A percentile compares a stretch with the other conserved stretches of the same genome.
These are phyloP conservation scores for Sternotherus odoratus DNA, from an alignment of 2,797 vertebrate genomes.

Conservation along the genomic window DNA sequence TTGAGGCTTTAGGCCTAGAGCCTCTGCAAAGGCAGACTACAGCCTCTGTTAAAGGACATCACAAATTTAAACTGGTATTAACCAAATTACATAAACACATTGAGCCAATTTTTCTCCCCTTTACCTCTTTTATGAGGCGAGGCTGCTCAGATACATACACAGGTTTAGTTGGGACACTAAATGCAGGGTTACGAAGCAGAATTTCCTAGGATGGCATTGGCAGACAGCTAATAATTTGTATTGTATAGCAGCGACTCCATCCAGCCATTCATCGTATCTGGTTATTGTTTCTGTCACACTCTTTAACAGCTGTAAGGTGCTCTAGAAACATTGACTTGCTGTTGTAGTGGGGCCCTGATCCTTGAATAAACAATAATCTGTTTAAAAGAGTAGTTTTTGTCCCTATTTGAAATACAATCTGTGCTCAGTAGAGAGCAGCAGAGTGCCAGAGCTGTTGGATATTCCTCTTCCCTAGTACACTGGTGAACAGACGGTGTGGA, in stretches of 20 bases:
- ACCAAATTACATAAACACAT: neutral
- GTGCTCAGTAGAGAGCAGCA: slow-evolving; percentile 64
- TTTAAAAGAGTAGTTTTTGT: neutral
- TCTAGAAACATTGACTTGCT: accelerated
- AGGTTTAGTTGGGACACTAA: neutral
- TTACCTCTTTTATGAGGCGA: neutral
- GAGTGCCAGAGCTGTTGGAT: neutral
- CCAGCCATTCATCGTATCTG: accelerated
- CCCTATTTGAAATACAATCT: accelerated
- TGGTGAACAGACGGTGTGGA: neutral
- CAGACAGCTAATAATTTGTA: neutral
- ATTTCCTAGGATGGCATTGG: neutral
- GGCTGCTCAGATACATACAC: slow-evolving; percentile 1
- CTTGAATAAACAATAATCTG: accelerated
- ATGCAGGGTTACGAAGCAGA: neutral
- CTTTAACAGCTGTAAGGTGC: neutral
- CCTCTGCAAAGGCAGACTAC: neutral
- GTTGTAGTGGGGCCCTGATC: neutral
- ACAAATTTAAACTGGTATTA: neutral
- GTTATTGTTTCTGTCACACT: neutral
- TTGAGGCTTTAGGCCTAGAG: neutral
- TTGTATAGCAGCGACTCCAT: accelerated
- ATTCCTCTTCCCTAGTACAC: neutral
- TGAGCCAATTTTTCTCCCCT: neutral
- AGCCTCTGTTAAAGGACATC: neutral